These are phyloP conservation scores for Caranx melampygus DNA, from an alignment of 2,113 vertebrate genomes.

Conservation along the genomic window DNA sequence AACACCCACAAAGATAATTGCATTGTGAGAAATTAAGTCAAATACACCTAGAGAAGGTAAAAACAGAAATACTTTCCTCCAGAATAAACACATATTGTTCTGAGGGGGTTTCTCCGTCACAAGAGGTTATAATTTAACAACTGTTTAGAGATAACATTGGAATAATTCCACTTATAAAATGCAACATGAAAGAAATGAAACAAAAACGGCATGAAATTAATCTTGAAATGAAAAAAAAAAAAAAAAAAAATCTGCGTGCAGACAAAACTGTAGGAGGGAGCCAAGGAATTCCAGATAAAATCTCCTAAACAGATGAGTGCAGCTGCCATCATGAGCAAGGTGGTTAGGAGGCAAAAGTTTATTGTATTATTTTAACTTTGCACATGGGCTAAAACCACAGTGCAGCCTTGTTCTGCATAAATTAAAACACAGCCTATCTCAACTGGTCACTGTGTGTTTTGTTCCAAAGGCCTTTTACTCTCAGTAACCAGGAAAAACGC, in stretches of 20 bases:
- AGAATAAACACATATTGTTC: conserved; percentile 9
- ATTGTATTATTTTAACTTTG: conserved; percentile 25
- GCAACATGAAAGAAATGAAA: conserved; percentile 9
- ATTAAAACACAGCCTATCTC: not conserved
- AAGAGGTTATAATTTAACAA: conserved; percentile 13
- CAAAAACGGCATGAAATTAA: not conserved
- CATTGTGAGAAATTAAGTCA: conserved; percentile 4
- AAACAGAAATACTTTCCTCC: not conserved
- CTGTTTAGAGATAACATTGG: not conserved
- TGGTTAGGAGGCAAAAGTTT: conserved; percentile 6
- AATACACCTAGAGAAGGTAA: not conserved
- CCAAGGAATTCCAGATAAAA: conserved; percentile 33
- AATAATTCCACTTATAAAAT: not conserved
- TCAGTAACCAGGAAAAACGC: not conserved
- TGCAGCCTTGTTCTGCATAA: not conserved
- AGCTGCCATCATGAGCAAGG: conserved; percentile 37
- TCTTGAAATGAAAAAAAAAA: conserved; percentile 1
- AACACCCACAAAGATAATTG: conserved; percentile 10
- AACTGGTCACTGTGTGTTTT: not conserved
- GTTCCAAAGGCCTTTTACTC: not conserved
- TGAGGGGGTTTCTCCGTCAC: not conserved
- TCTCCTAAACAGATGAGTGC: conserved; percentile 22
- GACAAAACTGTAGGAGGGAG: not conserved
- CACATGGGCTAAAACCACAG: conserved; percentile 1
- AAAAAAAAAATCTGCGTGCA: not conserved